These are phyloP conservation scores for Meloidogyne exigua DNA, from an alignment of 1,140 invertebrate species.

Conservation along the genomic window DNA sequence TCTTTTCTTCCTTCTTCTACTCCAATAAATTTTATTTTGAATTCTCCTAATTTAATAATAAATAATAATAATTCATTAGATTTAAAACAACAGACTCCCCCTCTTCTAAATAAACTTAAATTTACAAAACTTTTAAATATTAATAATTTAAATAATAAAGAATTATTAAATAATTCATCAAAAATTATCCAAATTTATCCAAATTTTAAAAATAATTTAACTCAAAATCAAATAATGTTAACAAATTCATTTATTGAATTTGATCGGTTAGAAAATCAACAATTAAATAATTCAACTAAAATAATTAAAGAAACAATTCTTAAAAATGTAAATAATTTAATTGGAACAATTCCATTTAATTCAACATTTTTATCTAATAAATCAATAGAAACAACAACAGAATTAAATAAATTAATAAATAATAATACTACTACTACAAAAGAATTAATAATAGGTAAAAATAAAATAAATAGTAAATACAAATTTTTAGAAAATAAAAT, in stretches of 20 bases:
- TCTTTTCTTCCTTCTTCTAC: not conserved
- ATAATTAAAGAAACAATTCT: not conserved
- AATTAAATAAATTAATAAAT: too few relatives aligned
- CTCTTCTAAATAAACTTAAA: not conserved
- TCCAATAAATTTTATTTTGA: not conserved
- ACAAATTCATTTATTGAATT: not conserved
- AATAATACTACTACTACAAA: not conserved
- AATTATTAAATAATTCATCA: not conserved
- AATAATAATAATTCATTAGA: not conserved
- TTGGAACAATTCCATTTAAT: not conserved
- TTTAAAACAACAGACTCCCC: not conserved
- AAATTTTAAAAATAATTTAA: not conserved
- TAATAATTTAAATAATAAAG: not conserved
- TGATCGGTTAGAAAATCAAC: not conserved
- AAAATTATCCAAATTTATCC: not conserved
- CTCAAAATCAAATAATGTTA: not conserved
- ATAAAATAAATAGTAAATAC: not conserved
- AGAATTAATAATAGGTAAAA: not conserved
- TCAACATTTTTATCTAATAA: not conserved
- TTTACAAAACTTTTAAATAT: not conserved
- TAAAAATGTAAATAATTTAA: not conserved
- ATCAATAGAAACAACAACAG: not conserved
- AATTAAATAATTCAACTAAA: not conserved
- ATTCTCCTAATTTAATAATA: not conserved
- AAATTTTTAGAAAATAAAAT: not conserved